phyloP scores from a whole-genome alignment of 1,140 invertebrate genomes.

The Conus betulinus region DNA sequence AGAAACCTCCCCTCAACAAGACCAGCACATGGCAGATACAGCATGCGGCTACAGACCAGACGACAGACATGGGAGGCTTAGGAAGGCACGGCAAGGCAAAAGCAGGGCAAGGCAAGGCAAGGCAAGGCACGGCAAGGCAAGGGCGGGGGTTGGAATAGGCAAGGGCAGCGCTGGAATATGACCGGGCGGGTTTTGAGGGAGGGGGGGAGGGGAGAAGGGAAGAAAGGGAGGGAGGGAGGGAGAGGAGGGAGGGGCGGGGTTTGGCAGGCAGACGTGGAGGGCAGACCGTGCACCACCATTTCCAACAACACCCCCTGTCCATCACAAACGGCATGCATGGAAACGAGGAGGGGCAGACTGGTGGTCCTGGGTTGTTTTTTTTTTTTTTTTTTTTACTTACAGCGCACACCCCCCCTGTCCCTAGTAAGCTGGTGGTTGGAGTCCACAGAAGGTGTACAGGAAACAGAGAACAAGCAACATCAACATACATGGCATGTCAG shows the following conservation, averaged over 20 bases:
- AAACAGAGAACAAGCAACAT: slow-evolving; percentile 29
- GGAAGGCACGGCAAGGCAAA: no score
- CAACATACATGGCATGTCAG: slow-evolving; percentile 10
- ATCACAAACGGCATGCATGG: slow-evolving; percentile 22
- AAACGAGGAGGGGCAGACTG: no score
- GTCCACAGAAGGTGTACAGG: not conserved
- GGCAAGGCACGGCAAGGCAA: no score
- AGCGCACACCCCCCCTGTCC: slow-evolving; percentile 48
- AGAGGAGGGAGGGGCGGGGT: not conserved
- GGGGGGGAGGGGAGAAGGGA: not conserved
- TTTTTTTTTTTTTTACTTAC: slow-evolving; percentile 40
- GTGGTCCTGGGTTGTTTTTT: not conserved
- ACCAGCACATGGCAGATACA: no score
- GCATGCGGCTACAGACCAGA: no score
- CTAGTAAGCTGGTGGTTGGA: slow-evolving; percentile 43
- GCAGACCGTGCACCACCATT: not conserved
- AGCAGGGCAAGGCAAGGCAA: no score
- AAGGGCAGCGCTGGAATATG: no score
- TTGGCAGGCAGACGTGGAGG: not conserved
- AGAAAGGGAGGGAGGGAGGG: not conserved
- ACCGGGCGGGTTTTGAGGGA: not conserved
- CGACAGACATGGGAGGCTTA: no score
- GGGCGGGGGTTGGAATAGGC: no score
- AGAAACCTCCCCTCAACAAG: no score
- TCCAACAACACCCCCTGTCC: not conserved